Conservation (phyloP, 2,113 vertebrate species). For the Corythornis cristatus region DNA sequence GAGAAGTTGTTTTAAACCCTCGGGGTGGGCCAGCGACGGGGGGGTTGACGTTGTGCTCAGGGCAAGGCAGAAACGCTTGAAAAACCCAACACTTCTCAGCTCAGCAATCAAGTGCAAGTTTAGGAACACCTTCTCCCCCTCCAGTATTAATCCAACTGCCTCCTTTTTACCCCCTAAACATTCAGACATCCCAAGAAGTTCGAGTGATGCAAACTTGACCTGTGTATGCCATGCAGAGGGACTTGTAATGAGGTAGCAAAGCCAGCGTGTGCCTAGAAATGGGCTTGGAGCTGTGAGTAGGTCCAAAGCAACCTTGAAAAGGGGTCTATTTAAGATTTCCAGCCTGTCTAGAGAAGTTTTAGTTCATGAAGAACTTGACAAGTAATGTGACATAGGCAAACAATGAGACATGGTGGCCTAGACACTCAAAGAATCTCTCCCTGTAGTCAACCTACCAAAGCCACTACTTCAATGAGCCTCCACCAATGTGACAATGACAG, state of each 20-base stretch:
- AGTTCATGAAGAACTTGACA: background rate
- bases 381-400: fast-evolving
- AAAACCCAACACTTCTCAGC: background rate
- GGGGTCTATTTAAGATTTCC: background rate
- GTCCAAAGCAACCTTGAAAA: background rate
- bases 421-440: background rate
- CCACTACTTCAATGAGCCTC: background rate
- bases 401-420: fast-evolving
- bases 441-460: background rate
- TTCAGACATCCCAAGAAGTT: fast-evolving
- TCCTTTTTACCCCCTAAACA: background rate
- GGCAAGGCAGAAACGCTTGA: background rate
- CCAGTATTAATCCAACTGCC: fast-evolving
- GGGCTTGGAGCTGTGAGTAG: fast-evolving
- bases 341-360: background rate
- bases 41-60: background rate
- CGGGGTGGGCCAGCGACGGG: background rate
- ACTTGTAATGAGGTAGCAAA: background rate
- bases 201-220: fast-evolving
- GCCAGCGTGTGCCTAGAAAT: background rate
- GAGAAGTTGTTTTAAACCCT: background rate
- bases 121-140: background rate
- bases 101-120: background rate
- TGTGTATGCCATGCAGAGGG: background rate
- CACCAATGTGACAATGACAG: fast-evolving